Evolutionary conservation across 1,140 invertebrate genomes (phyloP).

Genomic region (Calliphora vicina): DNA sequence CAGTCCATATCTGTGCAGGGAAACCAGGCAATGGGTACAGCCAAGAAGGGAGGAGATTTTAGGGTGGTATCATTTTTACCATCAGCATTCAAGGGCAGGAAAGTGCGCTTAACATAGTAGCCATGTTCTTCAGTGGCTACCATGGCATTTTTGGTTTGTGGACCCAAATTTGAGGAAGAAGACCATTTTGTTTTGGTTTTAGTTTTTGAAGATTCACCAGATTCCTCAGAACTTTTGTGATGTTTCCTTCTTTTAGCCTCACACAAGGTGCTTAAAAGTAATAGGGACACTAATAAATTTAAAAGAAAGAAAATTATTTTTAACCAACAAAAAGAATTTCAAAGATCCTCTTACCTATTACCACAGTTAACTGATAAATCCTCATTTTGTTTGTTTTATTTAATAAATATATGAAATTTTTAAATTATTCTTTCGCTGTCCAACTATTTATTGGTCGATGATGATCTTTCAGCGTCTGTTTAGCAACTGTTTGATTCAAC

Average conservation of each 20-base stretch:
- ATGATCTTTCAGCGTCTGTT: not conserved
- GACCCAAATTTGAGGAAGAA: conserved; percentile 48
- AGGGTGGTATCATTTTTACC: conserved; percentile 31
- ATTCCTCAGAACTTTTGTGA: conserved; percentile 40
- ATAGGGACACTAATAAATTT: conserved; percentile 41
- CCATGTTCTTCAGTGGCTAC: conserved; percentile 58
- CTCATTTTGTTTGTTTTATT: not conserved
- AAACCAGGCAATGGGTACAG: conserved; percentile 59
- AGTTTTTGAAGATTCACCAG: conserved; percentile 42
- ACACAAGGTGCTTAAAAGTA: conserved; percentile 35
- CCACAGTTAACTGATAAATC: not conserved
- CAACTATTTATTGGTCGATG: not conserved
- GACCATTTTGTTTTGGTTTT: conserved; percentile 61
- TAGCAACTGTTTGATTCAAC: not conserved
- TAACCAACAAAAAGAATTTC: not conserved
- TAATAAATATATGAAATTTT: not conserved
- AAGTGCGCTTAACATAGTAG: conserved; percentile 61
- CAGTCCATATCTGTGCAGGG: conserved; percentile 45
- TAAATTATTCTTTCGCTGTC: not conserved
- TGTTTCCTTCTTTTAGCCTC: conserved; percentile 56
- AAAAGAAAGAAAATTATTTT: conserved; percentile 30
- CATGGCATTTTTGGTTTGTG: conserved; percentile 40
- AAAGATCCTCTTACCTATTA: conserved; percentile 1
- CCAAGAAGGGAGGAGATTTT: conserved; percentile 52
- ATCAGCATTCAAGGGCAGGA: conserved; percentile 37